Base-by-base conservation (phyloP, 1,140 invertebrate species). In the Diachasmimorpha longicaudata region DNA sequence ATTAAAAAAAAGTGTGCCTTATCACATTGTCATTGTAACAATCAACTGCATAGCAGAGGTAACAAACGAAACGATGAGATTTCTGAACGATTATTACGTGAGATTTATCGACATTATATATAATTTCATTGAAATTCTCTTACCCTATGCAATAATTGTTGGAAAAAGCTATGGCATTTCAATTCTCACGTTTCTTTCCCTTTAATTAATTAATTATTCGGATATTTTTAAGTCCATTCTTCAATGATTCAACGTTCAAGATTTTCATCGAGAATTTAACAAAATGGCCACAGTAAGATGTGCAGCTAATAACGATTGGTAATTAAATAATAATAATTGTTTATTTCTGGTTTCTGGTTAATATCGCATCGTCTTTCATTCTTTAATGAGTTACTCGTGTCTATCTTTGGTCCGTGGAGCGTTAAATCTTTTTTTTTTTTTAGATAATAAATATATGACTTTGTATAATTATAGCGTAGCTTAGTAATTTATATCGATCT, bases 351-450 rank as follows among this genome's bases (percentile, higher is more conserved):
- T 58, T 71, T 70, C 4, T 31, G 31, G 2, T 31, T 31, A 16
- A 70, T 58, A 52, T 52, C 48, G 48, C 16, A 52, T 52, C 31
- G 31, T 70, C 58, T 67, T 71, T 42, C 39, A 63, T 75, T 48
- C 74, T 37, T 63, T 36, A 81, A 81, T 81, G 78, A 82, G 83
- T 73, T 82, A 82, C 74, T 72, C 79, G 75, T 84, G 58, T 63
- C 46, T 48, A 55, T 74, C 25, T 77, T 86, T 86, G 85, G 85
- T 86, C 85, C 85, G 83, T 84, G 81, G 83, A 83, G 81, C 79
- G 76, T 86, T 82, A 81, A 81, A 83, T 77, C 9, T 63, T 63
- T 67, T 52, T 72, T 77, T 5, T 63, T 63, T 67, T 52, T 72
- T 72, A 73, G 66, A 68, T 31, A 77, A 73, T 77, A 76, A 72